Evolutionary conservation across 2,888 invertebrate species (phyloP), one percentile per base, ranked within the genome.

Genomic region (Harmothoe impar): DNA sequence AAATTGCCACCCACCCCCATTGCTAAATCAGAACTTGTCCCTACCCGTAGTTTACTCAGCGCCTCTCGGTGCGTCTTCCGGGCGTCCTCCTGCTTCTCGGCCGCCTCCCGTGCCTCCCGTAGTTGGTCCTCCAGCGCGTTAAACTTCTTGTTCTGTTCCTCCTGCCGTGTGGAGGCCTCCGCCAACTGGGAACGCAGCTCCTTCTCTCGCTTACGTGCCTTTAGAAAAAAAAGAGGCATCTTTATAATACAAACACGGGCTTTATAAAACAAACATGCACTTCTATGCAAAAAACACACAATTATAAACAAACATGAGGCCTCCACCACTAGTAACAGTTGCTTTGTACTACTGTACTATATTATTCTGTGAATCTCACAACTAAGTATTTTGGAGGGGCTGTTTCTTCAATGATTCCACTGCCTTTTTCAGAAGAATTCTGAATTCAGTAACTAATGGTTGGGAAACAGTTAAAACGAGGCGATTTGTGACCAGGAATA

Each of bases 191-290:
- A 91, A 20, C 93, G 91, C 84, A 94, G 88, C 0, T 78, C 91
- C 52, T 92, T 91, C 90, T 94, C 94, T 15, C 94, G 90, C 12
- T 93, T 93, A 31, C 93, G 93, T 35, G 93, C 93, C 94, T 94
- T 52, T 31, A 52, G 12, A 15, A 51, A 51, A 51, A 25, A n/a
- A 51, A 35, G 51, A 86, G 12, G 10, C 10, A 17, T 23, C 12
- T 29, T 84, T 33, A 31, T 33, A 15, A 23, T 15, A 84, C 12
- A 33, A 84, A n/a, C n/a, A n/a, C n/a, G n/a, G n/a, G n/a, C n/a
- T n/a, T n/a, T 29, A 20, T 15, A 25, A 15, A 78, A 23, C 15
- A 78, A 78, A 78, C 15, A 15, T 15, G 17, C 15, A 56, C 15
- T 56, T 56, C 20, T 20, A 20, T 15, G 17, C 56, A 56, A 15